Evolutionary conservation across 2,888 invertebrate species (phyloP).

Genomic region (Dilophus febrilis): DNA sequence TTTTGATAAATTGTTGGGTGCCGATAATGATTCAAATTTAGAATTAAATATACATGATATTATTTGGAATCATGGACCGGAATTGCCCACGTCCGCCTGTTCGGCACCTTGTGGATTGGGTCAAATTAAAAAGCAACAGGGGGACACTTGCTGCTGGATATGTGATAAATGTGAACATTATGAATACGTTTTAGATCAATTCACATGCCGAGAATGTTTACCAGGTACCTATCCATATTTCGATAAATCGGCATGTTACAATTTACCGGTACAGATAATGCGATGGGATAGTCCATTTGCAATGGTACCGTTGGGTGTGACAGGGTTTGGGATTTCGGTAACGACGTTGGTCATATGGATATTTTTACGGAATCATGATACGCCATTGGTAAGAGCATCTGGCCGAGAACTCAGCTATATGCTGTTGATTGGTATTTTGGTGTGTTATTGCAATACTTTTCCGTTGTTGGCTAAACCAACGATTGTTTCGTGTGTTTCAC

Average conservation of each 20-base stretch:
- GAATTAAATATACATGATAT: slow-evolving; percentile 30
- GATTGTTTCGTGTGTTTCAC: slow-evolving; percentile 37
- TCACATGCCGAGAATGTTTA: slow-evolving; percentile 46
- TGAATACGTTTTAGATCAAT: slow-evolving; percentile 47
- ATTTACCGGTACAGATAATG: slow-evolving; percentile 44
- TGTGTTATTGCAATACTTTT: slow-evolving; percentile 46
- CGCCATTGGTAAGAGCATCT: slow-evolving; percentile 43
- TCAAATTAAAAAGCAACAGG: slow-evolving; percentile 49
- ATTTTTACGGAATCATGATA: slow-evolving; percentile 46
- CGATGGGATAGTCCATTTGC: slow-evolving; percentile 47
- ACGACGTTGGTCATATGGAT: slow-evolving; percentile 42
- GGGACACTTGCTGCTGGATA: slow-evolving; percentile 61
- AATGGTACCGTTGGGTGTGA: slow-evolving; percentile 42
- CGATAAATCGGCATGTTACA: slow-evolving; percentile 42
- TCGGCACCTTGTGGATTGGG: slow-evolving; percentile 49
- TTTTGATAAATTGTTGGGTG: not conserved
- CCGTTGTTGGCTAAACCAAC: slow-evolving; percentile 40
- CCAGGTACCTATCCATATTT: slow-evolving; percentile 43
- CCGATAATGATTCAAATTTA: slow-evolving; percentile 16
- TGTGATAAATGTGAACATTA: slow-evolving; percentile 53
- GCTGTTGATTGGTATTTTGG: slow-evolving; percentile 40
- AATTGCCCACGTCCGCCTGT: slow-evolving; percentile 47
- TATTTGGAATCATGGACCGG: slow-evolving; percentile 36
- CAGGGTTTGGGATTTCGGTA: slow-evolving; percentile 40
- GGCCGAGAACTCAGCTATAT: slow-evolving; percentile 46